phyloP scores from a whole-genome alignment of 1,140 invertebrate genomes.

The Copidosoma floridanum region DNA sequence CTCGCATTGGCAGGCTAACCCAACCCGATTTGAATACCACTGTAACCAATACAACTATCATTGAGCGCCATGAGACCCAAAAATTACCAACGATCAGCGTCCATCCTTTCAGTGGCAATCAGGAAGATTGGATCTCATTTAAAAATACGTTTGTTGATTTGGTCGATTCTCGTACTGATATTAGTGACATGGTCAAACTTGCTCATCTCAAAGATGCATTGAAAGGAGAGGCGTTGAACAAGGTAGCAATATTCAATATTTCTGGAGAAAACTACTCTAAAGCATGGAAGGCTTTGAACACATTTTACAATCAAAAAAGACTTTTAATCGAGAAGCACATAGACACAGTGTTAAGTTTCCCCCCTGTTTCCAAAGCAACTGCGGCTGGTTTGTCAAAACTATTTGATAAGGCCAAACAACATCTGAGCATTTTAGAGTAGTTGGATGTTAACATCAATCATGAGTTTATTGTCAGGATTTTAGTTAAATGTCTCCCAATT shows the following conservation, averaged over 20 bases:
- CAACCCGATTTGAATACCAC: too few species aligned
- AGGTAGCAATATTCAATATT: constrained; percentile 31
- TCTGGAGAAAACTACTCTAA: constrained; percentile 31
- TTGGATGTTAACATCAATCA: neutral
- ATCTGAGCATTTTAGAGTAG: neutral
- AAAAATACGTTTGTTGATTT: constrained; percentile 35
- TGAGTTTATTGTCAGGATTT: neutral
- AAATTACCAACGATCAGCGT: neutral
- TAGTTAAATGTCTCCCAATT: neutral
- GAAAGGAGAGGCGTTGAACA: constrained; percentile 29
- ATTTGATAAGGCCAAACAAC: neutral
- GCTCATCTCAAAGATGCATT: constrained; percentile 36
- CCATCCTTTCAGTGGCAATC: neutral
- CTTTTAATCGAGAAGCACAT: constrained; percentile 34
- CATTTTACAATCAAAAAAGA: constrained; percentile 33
- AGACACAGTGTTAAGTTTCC: constrained; percentile 1
- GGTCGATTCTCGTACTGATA: constrained; percentile 36
- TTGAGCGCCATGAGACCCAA: neutral
- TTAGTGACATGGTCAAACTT: constrained; percentile 37
- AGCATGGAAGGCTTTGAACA: constrained; percentile 29
- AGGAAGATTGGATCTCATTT: neutral
- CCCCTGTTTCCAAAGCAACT: neutral
- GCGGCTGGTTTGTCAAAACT: neutral
- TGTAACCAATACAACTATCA: neutral
- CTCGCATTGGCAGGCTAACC: too few species aligned